phyloP scores from a whole-genome alignment of 1,140 invertebrate genomes.

The Paramacrobiotus metropolitanus region DNA sequence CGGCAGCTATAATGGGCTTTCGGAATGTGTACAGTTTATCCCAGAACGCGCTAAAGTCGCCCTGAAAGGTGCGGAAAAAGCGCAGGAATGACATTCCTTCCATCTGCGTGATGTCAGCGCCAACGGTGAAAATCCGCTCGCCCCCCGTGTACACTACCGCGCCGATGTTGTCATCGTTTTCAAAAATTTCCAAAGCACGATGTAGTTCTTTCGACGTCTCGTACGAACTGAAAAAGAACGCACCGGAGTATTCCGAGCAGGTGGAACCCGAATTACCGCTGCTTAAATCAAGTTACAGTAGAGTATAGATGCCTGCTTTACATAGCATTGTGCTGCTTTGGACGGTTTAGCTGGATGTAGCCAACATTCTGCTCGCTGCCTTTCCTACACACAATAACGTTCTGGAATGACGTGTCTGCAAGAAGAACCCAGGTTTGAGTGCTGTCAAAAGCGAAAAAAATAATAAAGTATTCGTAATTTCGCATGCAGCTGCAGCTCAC shows the following conservation, averaged over 20 bases:
- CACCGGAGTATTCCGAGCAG: background rate
- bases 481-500: no score
- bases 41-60: constrained; percentile 64
- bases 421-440: no score
- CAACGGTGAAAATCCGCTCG: constrained; percentile 41
- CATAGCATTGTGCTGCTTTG: constrained; percentile 77
- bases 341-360: constrained; percentile 64
- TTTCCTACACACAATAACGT: constrained; percentile 51
- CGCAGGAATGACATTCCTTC: constrained; percentile 45
- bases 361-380: constrained; percentile 73
- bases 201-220: constrained; percentile 63
- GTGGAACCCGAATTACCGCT: background rate
- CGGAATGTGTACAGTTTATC: constrained; percentile 39
- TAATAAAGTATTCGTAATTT: no score
- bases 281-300: background rate
- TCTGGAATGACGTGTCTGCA: constrained; percentile 30
- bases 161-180: constrained; percentile 48
- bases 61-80: constrained; percentile 34
- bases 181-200: constrained; percentile 43
- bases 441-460: background rate
- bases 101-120: constrained; percentile 97
- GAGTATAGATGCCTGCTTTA: constrained; percentile 29
- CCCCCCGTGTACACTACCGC: constrained; percentile 77
- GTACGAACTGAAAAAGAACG: constrained; percentile 6
- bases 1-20: constrained; percentile 89